These are phyloP conservation scores for Microctonus brassicae DNA, from an alignment of 2,888 invertebrate species.

Conservation along the genomic window DNA sequence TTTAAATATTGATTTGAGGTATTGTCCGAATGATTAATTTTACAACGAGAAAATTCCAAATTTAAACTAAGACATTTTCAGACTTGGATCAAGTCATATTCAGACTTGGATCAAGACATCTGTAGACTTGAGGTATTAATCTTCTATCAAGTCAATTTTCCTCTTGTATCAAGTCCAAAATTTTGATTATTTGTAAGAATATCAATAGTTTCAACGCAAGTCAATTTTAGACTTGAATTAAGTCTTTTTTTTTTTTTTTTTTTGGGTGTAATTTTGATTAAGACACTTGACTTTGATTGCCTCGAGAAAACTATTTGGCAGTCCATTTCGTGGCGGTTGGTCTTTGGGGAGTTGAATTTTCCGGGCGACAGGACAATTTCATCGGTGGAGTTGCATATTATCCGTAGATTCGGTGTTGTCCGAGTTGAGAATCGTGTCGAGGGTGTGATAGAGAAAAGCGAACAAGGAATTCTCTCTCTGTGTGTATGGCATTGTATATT, in stretches of 20 bases:
- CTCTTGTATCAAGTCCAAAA: too few relatives aligned
- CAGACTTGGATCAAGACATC: too few relatives aligned
- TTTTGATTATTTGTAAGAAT: too few relatives aligned
- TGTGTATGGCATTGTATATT: conserved; percentile 27
- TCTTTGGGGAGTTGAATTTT: conserved; percentile 21
- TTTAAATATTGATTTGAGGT: too few relatives aligned
- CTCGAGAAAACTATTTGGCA: conserved; percentile 10
- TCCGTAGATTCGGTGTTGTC: conserved; percentile 10
- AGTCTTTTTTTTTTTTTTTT: not conserved
- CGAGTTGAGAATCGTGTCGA: not conserved
- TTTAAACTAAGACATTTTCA: too few relatives aligned
- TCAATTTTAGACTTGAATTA: too few relatives aligned
- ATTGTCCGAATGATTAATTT: too few relatives aligned
- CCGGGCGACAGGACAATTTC: conserved; percentile 13
- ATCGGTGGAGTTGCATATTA: conserved; percentile 21
- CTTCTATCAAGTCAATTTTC: too few relatives aligned
- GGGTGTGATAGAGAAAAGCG: conserved; percentile 11
- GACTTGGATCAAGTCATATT: too few relatives aligned
- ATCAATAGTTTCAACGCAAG: too few relatives aligned
- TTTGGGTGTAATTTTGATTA: not conserved
- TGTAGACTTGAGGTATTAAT: too few relatives aligned
- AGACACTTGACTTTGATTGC: conserved; percentile 11
- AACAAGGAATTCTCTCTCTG: conserved; percentile 3
- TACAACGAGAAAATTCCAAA: too few relatives aligned
- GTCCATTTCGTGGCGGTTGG: not conserved